Conservation (phyloP, 2,797 vertebrate genomes). For the Knipowitschia caucasica region DNA sequence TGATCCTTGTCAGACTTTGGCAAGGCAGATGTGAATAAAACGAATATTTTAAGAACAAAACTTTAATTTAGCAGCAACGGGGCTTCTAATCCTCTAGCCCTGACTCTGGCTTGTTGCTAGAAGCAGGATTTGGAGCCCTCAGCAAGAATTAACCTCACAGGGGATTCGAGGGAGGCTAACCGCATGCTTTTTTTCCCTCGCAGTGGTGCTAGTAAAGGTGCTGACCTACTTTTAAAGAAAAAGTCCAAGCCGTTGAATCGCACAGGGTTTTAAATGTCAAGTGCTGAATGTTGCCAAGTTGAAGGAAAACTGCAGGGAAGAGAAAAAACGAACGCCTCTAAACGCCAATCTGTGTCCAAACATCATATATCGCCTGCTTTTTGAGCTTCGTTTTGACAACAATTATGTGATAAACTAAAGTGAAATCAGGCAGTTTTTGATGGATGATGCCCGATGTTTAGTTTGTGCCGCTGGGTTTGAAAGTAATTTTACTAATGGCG, state of each 20-base stretch:
- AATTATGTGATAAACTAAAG: neutral
- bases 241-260: constrained; percentile 7
- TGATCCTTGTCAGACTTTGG: neutral
- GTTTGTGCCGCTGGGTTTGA: constrained; percentile 10
- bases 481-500: constrained; percentile 9
- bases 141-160: constrained; percentile 34
- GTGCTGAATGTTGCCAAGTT: constrained; percentile 4
- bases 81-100: neutral
- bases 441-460: constrained; percentile 2
- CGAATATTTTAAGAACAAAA: neutral
- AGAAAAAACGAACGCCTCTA: neutral
- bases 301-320: constrained; percentile 8
- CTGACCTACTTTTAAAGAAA: constrained; percentile 19
- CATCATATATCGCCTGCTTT: neutral
- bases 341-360: neutral
- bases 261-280: constrained; percentile 24
- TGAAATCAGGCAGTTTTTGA: constrained; percentile 4
- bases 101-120: constrained; percentile 2
- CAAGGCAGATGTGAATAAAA: neutral
- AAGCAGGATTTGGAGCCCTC: constrained; percentile 13
- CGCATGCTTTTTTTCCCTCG: constrained; percentile 11
- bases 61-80: neutral
- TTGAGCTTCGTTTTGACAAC: neutral
- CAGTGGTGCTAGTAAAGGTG: constrained; percentile 11
- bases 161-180: constrained; percentile 14